Conservation (phyloP, 2,113 vertebrate species). For the Chlorocebus sabaeus region DNA sequence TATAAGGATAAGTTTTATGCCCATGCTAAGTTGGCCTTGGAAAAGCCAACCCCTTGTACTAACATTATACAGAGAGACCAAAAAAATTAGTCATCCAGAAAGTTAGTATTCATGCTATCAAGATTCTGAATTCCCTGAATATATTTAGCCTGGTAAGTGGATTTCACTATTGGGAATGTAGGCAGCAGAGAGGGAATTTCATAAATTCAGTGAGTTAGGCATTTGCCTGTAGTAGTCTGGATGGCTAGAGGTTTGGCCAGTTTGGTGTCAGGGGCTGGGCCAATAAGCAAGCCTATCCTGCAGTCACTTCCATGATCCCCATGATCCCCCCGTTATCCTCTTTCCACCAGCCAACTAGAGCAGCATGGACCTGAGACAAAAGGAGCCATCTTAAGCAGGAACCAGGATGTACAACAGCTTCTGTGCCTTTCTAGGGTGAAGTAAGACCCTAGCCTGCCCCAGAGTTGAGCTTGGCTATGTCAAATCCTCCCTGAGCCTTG, state of each 20-base stretch:
- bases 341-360: not conserved
- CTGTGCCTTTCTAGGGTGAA: not conserved
- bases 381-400: not conserved
- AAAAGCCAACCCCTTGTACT: not conserved
- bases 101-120: not conserved
- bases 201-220: not conserved
- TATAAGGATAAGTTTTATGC: conserved; percentile 1
- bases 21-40: conserved; percentile 1
- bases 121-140: not conserved
- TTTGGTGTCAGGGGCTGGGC: fast-evolving
- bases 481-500: not conserved
- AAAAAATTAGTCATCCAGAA: not conserved
- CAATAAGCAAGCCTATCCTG: not conserved
- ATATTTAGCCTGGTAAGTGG: not conserved
- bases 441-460: not conserved
- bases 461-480: not conserved
- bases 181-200: not conserved
- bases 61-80: not conserved
- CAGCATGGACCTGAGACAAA: not conserved
- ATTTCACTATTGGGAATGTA: not conserved
- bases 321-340: not conserved
- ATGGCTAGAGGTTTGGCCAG: no score
- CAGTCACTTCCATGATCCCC: not conserved
- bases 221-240: not conserved
- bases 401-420: not conserved